phyloP scores from a whole-genome alignment of 2,888 invertebrate genomes.

The Oscheius sp. region DNA sequence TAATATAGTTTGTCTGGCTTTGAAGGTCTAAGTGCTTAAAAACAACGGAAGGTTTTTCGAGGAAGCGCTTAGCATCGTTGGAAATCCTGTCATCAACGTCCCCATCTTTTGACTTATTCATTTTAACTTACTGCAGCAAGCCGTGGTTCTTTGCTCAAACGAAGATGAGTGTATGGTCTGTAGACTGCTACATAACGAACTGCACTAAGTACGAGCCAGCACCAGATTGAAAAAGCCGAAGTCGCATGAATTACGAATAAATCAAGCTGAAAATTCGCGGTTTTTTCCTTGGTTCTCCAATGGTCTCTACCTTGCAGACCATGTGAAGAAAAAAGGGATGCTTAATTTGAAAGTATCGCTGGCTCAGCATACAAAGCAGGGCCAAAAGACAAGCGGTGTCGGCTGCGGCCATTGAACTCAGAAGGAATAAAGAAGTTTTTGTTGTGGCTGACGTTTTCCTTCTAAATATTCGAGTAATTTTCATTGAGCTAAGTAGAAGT shows the following conservation, averaged over 20 bases:
- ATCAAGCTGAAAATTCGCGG: constrained; percentile 58
- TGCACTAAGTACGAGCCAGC: constrained; percentile 65
- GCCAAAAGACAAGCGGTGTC: constrained; percentile 59
- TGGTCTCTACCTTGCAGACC: constrained; percentile 59
- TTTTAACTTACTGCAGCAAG: constrained; percentile 61
- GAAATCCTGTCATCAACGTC: background rate
- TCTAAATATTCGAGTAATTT: constrained; percentile 23
- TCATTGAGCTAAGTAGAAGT: background rate
- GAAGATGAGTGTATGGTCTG: constrained; percentile 64
- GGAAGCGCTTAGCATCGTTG: no score
- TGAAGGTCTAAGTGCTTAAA: background rate
- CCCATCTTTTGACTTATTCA: no score
- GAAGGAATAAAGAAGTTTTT: constrained; percentile 58
- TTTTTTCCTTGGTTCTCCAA: background rate
- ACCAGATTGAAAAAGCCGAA: constrained; percentile 66
- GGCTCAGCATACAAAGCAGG: constrained; percentile 50
- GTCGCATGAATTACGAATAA: constrained; percentile 66
- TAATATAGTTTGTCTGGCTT: background rate
- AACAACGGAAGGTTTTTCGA: background rate
- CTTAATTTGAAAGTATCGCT: constrained; percentile 28
- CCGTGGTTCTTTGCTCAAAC: constrained; percentile 60
- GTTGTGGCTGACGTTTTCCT: constrained; percentile 54
- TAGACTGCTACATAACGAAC: constrained; percentile 66
- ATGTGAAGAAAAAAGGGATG: constrained; percentile 51
- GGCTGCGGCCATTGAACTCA: constrained; percentile 63